These are phyloP conservation scores for Podarcis raffonei DNA, from an alignment of 2,113 vertebrate genomes.

Conservation along the genomic window DNA sequence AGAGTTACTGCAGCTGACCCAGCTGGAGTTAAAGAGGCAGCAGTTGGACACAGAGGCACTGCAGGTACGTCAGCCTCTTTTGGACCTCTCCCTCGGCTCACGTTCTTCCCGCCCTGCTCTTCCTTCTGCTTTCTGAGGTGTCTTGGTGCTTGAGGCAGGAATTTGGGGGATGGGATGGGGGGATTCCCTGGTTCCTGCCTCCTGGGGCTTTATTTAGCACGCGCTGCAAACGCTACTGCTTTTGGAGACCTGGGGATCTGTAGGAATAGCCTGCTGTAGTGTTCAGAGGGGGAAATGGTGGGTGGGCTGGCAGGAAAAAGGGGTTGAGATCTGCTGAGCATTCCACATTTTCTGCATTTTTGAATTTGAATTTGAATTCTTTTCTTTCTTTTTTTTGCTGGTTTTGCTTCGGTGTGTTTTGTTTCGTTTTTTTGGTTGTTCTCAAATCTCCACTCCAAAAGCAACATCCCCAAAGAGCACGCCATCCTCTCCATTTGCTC, in stretches of 20 bases:
- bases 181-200: neutral
- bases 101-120: neutral
- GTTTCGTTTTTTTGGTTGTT: neutral
- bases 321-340: neutral
- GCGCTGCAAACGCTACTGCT: neutral
- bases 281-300: neutral
- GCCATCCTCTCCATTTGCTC: neutral
- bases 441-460: neutral
- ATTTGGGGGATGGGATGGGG: neutral
- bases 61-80: constrained; percentile 87
- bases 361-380: neutral
- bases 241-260: accelerated
- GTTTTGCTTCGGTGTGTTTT: neutral
- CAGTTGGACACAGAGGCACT: constrained; percentile 92
- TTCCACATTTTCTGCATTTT: neutral
- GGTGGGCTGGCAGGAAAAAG: neutral
- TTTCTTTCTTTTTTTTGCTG: neutral
- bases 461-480: neutral
- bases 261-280: neutral
- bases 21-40: constrained; percentile 96
- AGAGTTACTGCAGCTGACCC: constrained; percentile 98
- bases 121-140: neutral
- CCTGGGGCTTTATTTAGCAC: too few species aligned
- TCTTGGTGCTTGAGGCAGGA: constrained; percentile 8
- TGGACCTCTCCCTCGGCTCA: constrained; percentile 29